Evolutionary conservation across 2,888 invertebrate genomes (phyloP).

Genomic region (Heliconius ethilla): DNA sequence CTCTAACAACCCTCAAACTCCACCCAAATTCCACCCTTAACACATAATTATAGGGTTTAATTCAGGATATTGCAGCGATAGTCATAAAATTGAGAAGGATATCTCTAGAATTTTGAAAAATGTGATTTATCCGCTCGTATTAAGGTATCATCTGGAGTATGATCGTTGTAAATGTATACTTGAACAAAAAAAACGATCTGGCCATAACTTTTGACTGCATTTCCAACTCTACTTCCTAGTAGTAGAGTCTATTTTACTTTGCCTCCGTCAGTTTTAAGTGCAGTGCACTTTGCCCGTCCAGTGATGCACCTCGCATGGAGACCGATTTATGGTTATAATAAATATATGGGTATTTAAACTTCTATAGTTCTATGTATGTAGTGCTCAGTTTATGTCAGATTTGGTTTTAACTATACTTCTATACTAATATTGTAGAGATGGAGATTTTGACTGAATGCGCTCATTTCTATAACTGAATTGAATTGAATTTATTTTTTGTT

Average conservation of each 20-base stretch:
- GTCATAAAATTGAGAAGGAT: conserved; percentile 60
- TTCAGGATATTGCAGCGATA: conserved; percentile 42
- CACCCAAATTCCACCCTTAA: conserved; percentile 46
- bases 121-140: conserved; percentile 55
- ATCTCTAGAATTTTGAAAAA: conserved; percentile 52
- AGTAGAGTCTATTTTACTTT: conserved; percentile 47
- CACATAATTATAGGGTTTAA: conserved; percentile 38
- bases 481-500: too few relatives aligned
- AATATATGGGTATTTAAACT: conserved; percentile 79
- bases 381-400: conserved; percentile 38
- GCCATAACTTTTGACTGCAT: neutral
- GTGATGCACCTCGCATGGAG: conserved; percentile 74
- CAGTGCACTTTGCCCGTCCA: conserved; percentile 73
- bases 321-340: conserved; percentile 80
- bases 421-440: too few relatives aligned
- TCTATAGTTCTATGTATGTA: conserved; percentile 61
- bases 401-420: neutral
- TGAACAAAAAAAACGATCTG: conserved; percentile 49
- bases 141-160: conserved; percentile 63
- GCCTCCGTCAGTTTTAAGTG: conserved; percentile 57
- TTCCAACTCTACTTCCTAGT: conserved; percentile 39
- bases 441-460: too few relatives aligned
- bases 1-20: conserved; percentile 45
- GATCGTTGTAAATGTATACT: conserved; percentile 34
- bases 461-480: too few relatives aligned